Evolutionary conservation across 2,113 vertebrate genomes (phyloP).

Genomic region (Antennarius striatus): DNA sequence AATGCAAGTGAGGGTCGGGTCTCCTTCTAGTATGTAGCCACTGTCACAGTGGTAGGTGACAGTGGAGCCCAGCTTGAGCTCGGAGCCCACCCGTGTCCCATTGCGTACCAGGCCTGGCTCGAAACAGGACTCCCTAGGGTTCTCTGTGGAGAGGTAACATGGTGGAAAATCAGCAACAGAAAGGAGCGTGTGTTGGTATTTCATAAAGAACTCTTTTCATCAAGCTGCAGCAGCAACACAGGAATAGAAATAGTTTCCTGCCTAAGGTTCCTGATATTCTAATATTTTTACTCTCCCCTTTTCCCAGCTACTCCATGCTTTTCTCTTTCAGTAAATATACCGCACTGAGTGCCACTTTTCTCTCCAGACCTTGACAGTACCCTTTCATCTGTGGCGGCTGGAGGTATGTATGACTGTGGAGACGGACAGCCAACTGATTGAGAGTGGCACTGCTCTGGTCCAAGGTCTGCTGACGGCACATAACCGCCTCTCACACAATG

Average conservation of each 20-base stretch:
- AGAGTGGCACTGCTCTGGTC: conserved; percentile 68
- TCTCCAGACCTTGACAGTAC: conserved; percentile 45
- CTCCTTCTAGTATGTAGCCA: conserved; percentile 91
- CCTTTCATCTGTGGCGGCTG: conserved; percentile 57
- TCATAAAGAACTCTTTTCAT: conserved; percentile 29
- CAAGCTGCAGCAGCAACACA: conserved; percentile 20
- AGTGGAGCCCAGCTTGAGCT: conserved; percentile 92
- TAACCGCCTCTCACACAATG: conserved; percentile 51
- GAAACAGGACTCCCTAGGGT: conserved; percentile 97
- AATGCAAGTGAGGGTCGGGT: conserved; percentile 88
- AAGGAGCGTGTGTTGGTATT: conserved; percentile 23
- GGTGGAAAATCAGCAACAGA: conserved; percentile 58
- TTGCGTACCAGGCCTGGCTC: conserved; percentile 92
- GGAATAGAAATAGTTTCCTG: conserved; percentile 32
- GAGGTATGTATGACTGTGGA: conserved; percentile 56
- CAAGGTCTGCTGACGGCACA: conserved; percentile 77
- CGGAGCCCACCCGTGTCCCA: conserved; percentile 86
- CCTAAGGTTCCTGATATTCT: conserved; percentile 25
- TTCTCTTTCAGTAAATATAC: conserved; percentile 55
- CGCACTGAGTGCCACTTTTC: conserved; percentile 61
- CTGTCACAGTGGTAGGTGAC: conserved; percentile 93
- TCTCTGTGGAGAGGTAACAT: conserved; percentile 82
- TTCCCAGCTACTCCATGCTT: conserved; percentile 24
- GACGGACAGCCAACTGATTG: conserved; percentile 71
- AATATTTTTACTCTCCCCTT: conserved; percentile 1